phyloP scores from a whole-genome alignment of 2,113 vertebrate species.

The Mesembrinibis cayennensis region DNA sequence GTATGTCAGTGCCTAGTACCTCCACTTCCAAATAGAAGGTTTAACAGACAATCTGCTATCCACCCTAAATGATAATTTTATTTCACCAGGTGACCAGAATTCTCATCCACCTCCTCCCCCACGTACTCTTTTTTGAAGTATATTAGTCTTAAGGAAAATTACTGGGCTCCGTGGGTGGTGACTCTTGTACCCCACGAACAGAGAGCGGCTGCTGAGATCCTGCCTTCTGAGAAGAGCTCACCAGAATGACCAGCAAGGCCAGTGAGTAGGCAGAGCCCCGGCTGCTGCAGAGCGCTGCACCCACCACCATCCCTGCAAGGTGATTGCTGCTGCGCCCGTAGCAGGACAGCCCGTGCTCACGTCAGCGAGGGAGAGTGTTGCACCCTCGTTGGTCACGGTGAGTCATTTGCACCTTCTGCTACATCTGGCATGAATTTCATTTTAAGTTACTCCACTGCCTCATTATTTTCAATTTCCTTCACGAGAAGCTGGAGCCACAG shows the following conservation, averaged over 20 bases:
- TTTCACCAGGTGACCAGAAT: neutral
- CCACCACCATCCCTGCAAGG: neutral
- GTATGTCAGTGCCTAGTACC: neutral
- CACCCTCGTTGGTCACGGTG: neutral
- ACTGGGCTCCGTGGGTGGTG: accelerated
- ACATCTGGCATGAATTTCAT: conserved; percentile 8
- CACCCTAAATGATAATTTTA: neutral
- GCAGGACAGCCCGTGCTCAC: neutral
- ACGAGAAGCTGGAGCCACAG: neutral
- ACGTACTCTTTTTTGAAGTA: neutral
- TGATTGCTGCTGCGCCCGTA: neutral
- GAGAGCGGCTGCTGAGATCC: neutral
- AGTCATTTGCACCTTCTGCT: conserved; percentile 35
- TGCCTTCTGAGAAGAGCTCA: conserved; percentile 12
- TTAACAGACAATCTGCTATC: neutral
- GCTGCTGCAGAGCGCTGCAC: neutral
- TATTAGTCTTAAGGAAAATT: neutral
- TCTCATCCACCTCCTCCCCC: neutral
- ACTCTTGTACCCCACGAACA: neutral
- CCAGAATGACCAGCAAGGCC: neutral
- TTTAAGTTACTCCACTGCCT: neutral
- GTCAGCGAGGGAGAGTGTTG: neutral
- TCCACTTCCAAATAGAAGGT: neutral
- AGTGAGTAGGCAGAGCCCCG: neutral
- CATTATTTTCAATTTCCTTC: conserved; percentile 18